Evolutionary conservation across 2,797 vertebrate genomes (phyloP), one percentile per base, ranked within the genome.

Genomic region (Malurus splendens): DNA sequence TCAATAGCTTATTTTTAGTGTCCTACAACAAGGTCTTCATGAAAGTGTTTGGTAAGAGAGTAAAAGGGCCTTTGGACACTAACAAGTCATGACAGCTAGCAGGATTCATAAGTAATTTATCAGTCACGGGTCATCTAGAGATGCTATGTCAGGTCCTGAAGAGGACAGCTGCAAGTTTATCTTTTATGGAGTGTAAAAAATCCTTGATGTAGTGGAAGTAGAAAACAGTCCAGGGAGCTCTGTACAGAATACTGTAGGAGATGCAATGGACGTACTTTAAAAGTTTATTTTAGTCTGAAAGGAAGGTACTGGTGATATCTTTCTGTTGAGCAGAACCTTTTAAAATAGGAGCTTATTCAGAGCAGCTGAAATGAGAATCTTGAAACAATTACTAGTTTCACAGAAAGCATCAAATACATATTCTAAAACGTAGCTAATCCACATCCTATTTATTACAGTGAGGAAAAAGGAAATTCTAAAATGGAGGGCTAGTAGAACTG

Each of bases 51-150:
- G 56, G 33, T 74, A 81, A 81, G 44, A 86, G 51, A 79, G 32
- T 92, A 62, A 93, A 90, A 92, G 42, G 54, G 60, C 32, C 70
- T 91, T 82, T 81, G 66, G 60, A 94, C 51, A 65, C 87, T 90
- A 94, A 95, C 71, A 89, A 90, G 51, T 91, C 84, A 88, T 93
- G 92, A 94, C 92, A 94, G 86, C 70, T 94, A 93, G 87, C 30
- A 86, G 67, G 32, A 81, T 79, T 93, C 75, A 32, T 91, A 83
- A 94, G 89, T 87, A 93, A 93, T 94, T 90, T 93, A 92, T 93
- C 73, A 93, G 80, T 72, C 61, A 86, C n/a, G 33, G 88, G 92
- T 95, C 89, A 90, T 82, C 70, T 81, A 75, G 52, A 93, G 65
- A 93, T 64, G 44, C 24, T 51, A 91, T 86, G 56, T 89, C 71